A percentile compares a stretch with the other conserved stretches of the same genome.
Conservation (phyloP, 2,888 invertebrate genomes). For the Ctena decussata region DNA sequence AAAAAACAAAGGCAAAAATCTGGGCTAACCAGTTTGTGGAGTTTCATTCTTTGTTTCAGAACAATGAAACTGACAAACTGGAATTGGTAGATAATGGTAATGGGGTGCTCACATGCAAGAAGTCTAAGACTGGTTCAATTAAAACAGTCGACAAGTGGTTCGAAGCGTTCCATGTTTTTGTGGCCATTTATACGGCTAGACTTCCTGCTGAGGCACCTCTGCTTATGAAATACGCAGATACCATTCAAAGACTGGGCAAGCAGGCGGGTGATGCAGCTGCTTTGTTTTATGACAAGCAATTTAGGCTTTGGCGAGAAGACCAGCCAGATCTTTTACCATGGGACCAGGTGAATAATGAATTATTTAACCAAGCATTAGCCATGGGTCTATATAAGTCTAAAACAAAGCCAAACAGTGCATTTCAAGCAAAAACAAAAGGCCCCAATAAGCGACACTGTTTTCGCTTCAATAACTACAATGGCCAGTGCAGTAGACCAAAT, state of each 20-base stretch:
- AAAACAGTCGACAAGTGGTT: neutral
- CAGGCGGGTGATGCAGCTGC: neutral
- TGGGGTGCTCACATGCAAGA: neutral
- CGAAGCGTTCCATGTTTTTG: neutral
- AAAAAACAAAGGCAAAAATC: too few relatives aligned
- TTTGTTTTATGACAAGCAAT: neutral
- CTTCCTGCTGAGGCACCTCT: neutral
- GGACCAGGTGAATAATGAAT: too few relatives aligned
- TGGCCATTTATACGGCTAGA: neutral
- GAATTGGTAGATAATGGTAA: neutral
- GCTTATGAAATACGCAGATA: neutral
- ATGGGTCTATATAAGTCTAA: neutral
- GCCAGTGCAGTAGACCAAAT: neutral
- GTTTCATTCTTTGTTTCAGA: neutral
- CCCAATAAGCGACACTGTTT: neutral
- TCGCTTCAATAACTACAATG: neutral
- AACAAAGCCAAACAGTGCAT: neutral
- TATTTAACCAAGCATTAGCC: neutral
- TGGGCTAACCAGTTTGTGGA: constrained; percentile 5
- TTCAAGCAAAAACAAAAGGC: neutral
- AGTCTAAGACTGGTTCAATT: neutral
- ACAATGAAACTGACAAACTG: neutral
- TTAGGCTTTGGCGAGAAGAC: neutral
- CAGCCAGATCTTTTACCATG: neutral
- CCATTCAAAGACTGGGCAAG: too few relatives aligned